Conservation (phyloP, 2,888 invertebrate species). For the Andrena marginata region DNA sequence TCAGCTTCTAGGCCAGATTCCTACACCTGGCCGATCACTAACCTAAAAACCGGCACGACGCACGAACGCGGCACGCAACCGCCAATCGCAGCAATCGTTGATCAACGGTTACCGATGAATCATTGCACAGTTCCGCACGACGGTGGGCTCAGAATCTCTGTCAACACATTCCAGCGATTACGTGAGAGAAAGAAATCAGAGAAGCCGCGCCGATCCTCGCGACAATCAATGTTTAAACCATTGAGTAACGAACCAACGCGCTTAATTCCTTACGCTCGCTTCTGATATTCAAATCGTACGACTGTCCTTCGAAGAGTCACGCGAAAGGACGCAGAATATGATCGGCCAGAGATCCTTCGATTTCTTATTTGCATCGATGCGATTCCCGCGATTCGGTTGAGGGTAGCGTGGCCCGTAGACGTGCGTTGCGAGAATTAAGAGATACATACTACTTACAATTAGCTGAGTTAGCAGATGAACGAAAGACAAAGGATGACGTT, state of each 20-base stretch:
- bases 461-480: slow-evolving; percentile 43
- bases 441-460: slow-evolving; percentile 45
- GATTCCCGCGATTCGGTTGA: background rate
- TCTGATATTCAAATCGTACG: too few relatives aligned
- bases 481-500: slow-evolving; percentile 48
- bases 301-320: background rate
- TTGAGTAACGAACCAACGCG: background rate
- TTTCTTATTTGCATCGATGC: background rate
- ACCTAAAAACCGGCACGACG: slow-evolving; percentile 53
- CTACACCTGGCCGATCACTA: slow-evolving; percentile 34
- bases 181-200: background rate
- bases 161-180: background rate
- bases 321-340: background rate
- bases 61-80: background rate
- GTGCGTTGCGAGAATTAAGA: background rate
- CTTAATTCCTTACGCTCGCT: background rate
- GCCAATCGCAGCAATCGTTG: slow-evolving; percentile 4
- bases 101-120: slow-evolving; percentile 28
- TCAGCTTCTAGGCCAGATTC: background rate
- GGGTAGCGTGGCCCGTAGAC: too few relatives aligned
- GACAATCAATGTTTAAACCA: slow-evolving; percentile 4
- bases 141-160: background rate
- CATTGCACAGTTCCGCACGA: background rate
- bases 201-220: slow-evolving; percentile 7
- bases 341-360: background rate